Evolutionary conservation across 92 coral and sea anemone species (phyloP), one percentile per base, ranked within the genome.

Genomic region (Bergia sp.): DNA sequence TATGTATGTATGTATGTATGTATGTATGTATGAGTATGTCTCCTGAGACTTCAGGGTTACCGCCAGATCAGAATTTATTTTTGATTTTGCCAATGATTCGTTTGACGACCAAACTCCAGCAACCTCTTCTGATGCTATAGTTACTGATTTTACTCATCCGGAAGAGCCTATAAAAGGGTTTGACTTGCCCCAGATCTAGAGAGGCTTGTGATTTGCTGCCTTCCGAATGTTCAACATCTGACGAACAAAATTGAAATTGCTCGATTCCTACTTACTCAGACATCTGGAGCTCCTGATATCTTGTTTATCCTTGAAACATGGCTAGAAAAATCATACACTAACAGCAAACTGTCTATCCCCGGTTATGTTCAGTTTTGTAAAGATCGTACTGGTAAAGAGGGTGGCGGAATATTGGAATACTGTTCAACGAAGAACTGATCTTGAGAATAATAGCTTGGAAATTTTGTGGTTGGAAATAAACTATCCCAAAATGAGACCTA

Each of bases 391-490:
- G 2, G 66, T 57, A 73, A 23, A 73, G 18, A 57, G 39, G 78
- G 41, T 3, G 78, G 78, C 4, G 42, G 78, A 38, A 73, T 73
- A n/a, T 8, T 73, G 40, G 78, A 73, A 20, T 29, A 37, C 41
- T 29, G 78, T 73, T 8, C 78, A 73, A 38, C 39, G 78, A n/a
- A 29, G 78, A 73, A n/a, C 41, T 29, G 78, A 73, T 73, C 78
- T 73, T 29, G 78, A 73, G 40, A 73, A 73, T 4, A 73, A 4
- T 23, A 73, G 23, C 42, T 38, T 18, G 40, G 77, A 85, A 39
- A 85, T 85, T 29, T 67, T 71, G 79, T 85, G 88, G 88, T 42
- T 85, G 5, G 88, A 85, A 85, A 40, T 66, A 29, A 85, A 69
- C 38, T 77, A 67, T 42, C 66, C 67, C 39, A 71, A 71, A 38